These are phyloP conservation scores for Malacosoma neustria DNA, from an alignment of 2,888 invertebrate genomes.

Conservation along the genomic window DNA sequence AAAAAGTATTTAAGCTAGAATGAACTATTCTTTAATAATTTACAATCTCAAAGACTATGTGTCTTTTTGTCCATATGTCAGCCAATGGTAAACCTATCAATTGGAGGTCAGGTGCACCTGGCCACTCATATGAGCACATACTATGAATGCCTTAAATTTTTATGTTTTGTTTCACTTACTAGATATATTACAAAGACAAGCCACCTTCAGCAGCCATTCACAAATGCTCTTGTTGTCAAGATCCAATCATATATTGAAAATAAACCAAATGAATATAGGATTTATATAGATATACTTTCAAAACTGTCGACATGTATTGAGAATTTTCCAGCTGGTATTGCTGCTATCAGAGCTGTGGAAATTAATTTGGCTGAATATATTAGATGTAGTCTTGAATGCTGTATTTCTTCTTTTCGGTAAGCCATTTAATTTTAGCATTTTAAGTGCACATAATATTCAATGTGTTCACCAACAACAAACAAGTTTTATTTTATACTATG, in stretches of 20 bases:
- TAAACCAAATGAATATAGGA: conserved; percentile 13
- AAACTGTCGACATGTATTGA: conserved; percentile 43
- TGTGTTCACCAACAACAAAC: too few species aligned
- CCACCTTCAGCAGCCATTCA: conserved; percentile 32
- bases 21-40: too few species aligned
- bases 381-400: conserved; percentile 26
- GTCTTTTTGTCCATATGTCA: too few species aligned
- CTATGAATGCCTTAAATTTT: too few species aligned
- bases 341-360: conserved; percentile 30
- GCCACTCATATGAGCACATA: too few species aligned
- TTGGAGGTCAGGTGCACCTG: too few species aligned
- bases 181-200: conserved; percentile 42
- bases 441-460: conserved; percentile 3
- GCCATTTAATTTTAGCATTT: conserved; percentile 3
- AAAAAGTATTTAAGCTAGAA: too few species aligned
- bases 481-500: too few species aligned
- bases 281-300: conserved; percentile 25
- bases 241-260: conserved; percentile 17
- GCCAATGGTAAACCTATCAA: too few species aligned
- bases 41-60: too few species aligned
- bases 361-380: conserved; percentile 27
- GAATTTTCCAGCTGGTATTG: conserved; percentile 43
- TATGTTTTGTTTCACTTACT: too few species aligned
- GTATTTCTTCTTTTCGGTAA: conserved; percentile 33
- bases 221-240: conserved; percentile 22